phyloP scores from a whole-genome alignment of 2,797 vertebrate genomes.

The Vireo griseus region DNA sequence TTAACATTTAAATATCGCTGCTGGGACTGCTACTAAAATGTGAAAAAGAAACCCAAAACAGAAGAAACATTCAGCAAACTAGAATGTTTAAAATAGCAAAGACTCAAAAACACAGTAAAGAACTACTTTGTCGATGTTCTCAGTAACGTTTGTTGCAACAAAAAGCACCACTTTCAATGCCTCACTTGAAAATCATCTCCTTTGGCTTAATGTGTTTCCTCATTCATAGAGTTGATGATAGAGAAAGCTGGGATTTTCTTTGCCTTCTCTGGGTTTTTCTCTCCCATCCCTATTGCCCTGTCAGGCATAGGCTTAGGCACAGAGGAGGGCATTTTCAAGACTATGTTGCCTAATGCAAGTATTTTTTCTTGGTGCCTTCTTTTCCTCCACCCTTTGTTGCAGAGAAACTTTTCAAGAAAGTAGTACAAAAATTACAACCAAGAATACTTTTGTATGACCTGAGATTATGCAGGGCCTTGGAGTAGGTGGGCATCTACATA shows the following conservation, averaged over 20 bases:
- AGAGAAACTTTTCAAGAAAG: neutral
- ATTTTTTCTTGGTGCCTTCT: neutral
- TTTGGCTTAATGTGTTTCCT: neutral
- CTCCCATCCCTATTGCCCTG: neutral
- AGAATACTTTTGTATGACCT: neutral
- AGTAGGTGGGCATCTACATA: neutral
- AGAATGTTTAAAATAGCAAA: neutral
- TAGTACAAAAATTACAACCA: neutral
- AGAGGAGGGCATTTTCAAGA: neutral
- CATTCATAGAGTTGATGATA: neutral
- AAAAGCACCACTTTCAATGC: neutral
- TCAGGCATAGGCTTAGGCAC: neutral
- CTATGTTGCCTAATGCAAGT: neutral
- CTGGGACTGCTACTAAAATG: neutral
- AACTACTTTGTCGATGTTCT: neutral
- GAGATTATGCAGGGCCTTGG: neutral
- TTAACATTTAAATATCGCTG: neutral
- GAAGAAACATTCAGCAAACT: neutral
- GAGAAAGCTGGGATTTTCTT: neutral
- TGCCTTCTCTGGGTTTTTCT: neutral
- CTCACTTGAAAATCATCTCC: neutral
- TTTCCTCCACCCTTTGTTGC: neutral
- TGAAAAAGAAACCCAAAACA: neutral
- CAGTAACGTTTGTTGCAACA: neutral
- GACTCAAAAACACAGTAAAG: fast-evolving